Conservation (phyloP, 2,113 vertebrate species). For the Chamaea fasciata region DNA sequence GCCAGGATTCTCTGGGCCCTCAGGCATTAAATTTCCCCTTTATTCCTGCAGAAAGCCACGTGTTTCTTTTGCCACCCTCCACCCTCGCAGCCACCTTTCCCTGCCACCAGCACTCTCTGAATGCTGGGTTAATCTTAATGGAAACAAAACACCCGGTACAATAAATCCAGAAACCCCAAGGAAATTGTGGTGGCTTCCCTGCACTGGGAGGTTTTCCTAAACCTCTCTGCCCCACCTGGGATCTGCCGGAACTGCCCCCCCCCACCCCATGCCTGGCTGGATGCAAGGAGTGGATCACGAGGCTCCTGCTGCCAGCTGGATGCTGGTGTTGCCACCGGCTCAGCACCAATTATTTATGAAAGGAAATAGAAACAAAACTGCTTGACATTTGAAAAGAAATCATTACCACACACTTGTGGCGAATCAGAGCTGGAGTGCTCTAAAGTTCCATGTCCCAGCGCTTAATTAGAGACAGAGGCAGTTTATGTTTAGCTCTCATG, state of each 20-base stretch:
- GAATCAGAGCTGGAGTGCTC: conserved; percentile 72
- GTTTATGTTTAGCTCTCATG: conserved; percentile 12
- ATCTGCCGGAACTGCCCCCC: not conserved
- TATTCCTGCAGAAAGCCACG: not conserved
- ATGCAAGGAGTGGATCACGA: not conserved
- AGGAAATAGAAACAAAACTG: conserved; percentile 64
- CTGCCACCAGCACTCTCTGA: accelerated
- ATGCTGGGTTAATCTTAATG: accelerated
- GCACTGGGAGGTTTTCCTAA: not conserved
- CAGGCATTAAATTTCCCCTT: not conserved
- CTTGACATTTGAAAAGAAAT: conserved; percentile 78
- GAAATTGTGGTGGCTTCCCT: not conserved
- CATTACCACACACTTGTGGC: conserved; percentile 70
- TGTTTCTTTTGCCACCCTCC: not conserved
- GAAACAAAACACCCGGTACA: not conserved
- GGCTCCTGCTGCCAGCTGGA: conserved; percentile 30
- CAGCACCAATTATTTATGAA: conserved; percentile 62
- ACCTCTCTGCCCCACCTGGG: not conserved
- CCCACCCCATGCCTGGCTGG: not conserved
- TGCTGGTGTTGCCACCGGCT: conserved; percentile 27
- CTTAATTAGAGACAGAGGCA: conserved; percentile 56
- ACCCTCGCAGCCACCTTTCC: not conserved
- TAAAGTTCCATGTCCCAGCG: conserved; percentile 23
- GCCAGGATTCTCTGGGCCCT: not conserved
- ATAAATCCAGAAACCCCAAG: not conserved